phyloP scores from a whole-genome alignment of 2,797 vertebrate genomes.

The Aphelocoma californica region DNA sequence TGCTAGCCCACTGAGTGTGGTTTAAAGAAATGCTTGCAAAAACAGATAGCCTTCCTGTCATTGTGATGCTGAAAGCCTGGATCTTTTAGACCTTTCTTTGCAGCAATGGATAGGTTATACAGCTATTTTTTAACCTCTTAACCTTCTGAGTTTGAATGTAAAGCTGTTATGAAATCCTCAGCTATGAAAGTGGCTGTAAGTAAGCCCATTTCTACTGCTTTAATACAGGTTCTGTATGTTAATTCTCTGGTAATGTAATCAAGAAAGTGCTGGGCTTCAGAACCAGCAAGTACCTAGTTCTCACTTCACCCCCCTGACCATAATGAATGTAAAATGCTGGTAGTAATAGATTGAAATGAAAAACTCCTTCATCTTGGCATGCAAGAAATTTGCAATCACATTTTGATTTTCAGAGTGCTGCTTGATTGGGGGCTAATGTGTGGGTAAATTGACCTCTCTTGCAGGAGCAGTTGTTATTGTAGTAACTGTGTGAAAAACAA shows the following conservation, averaged over 20 bases:
- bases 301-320: slow-evolving; percentile 51
- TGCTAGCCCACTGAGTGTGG: background rate
- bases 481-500: slow-evolving; percentile 76
- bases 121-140: background rate
- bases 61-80: background rate
- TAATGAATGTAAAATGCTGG: slow-evolving; percentile 66
- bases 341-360: slow-evolving; percentile 63
- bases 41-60: background rate
- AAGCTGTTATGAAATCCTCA: slow-evolving; percentile 4
- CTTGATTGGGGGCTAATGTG: slow-evolving; percentile 71
- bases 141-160: background rate
- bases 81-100: slow-evolving; percentile 13
- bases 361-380: slow-evolving; percentile 66
- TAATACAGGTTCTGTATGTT: slow-evolving; percentile 9
- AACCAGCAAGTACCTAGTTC: slow-evolving; percentile 31
- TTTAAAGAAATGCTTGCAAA: slow-evolving; percentile 15
- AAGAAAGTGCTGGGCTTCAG: slow-evolving; percentile 55
- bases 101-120: background rate
- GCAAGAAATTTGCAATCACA: slow-evolving; percentile 70
- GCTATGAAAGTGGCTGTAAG: background rate
- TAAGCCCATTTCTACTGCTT: background rate
- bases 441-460: slow-evolving; percentile 72
- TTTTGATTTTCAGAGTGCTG: slow-evolving; percentile 73
- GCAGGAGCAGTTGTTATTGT: slow-evolving; percentile 69
- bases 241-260: slow-evolving; percentile 47